phyloP scores from a whole-genome alignment of 2,113 vertebrate genomes.

The Serinus canaria region DNA sequence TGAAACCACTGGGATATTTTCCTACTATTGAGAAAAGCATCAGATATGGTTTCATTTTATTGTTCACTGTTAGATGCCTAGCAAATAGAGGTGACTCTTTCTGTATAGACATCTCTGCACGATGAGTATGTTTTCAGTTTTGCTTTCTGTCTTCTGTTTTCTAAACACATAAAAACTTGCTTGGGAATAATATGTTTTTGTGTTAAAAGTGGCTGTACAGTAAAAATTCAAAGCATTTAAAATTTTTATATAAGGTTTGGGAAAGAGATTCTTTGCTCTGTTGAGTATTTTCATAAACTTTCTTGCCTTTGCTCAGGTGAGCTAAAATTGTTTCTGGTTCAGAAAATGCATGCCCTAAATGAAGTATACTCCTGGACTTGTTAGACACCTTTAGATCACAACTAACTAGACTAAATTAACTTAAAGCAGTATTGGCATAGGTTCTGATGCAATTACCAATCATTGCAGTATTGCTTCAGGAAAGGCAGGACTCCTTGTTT shows the following conservation, averaged over 20 bases:
- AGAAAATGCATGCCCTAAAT: accelerated
- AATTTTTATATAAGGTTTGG: background rate
- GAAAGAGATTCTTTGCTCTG: background rate
- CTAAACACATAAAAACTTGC: background rate
- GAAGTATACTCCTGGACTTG: background rate
- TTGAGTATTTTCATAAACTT: background rate
- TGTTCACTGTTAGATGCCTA: background rate
- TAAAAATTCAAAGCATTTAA: background rate
- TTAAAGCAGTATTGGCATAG: background rate
- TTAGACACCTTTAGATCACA: background rate
- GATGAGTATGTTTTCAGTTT: background rate
- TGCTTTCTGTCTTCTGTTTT: background rate
- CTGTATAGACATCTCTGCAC: background rate
- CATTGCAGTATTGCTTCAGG: background rate
- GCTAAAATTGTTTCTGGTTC: background rate
- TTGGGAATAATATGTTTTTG: background rate
- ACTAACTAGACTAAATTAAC: background rate
- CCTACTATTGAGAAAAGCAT: background rate
- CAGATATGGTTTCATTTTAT: background rate
- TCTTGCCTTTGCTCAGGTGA: background rate
- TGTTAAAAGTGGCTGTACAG: background rate
- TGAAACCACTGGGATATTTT: background rate
- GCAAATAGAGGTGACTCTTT: background rate
- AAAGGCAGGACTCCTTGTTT: background rate
- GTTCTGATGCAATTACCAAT: background rate